A percentile compares a stretch with the other conserved stretches of the same genome.
phyloP scores from a whole-genome alignment of 2,888 invertebrate genomes.

The Horisme vitalbata region DNA sequence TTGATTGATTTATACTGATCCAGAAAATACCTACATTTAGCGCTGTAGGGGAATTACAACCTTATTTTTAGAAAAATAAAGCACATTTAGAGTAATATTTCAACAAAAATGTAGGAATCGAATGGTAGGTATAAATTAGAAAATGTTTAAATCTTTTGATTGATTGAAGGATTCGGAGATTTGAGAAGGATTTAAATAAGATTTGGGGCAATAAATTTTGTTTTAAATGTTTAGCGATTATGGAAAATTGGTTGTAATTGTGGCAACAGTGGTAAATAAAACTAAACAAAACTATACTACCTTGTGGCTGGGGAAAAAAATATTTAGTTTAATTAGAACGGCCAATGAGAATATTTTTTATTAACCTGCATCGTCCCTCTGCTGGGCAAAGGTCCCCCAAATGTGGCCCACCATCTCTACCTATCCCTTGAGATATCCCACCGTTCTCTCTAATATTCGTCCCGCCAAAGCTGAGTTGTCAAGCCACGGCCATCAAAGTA shows the following conservation, averaged over 20 bases:
- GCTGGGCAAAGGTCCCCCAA: no score
- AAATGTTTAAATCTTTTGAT: constrained; percentile 34
- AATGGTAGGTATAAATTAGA: background rate
- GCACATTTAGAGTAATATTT: background rate
- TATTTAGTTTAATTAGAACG: no score
- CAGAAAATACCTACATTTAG: constrained; percentile 10
- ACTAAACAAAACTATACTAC: no score
- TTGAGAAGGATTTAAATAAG: constrained; percentile 23
- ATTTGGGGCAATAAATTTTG: constrained; percentile 12
- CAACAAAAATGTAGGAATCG: constrained; percentile 15
- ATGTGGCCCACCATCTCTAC: no score
- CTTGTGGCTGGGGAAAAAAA: no score
- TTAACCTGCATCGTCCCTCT: no score
- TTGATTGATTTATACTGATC: constrained; percentile 46
- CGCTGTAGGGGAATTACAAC: constrained; percentile 5
- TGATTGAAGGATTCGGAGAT: constrained; percentile 32
- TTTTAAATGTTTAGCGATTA: constrained; percentile 28
- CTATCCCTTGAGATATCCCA: no score
- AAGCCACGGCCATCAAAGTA: no score
- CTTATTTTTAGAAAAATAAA: background rate
- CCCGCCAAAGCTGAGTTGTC: no score
- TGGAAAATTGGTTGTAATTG: constrained; percentile 8
- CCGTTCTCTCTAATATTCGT: no score
- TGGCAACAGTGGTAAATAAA: no score
- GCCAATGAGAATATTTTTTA: no score